phyloP scores from a whole-genome alignment of 2,888 invertebrate genomes.

The Volucella zonaria region DNA sequence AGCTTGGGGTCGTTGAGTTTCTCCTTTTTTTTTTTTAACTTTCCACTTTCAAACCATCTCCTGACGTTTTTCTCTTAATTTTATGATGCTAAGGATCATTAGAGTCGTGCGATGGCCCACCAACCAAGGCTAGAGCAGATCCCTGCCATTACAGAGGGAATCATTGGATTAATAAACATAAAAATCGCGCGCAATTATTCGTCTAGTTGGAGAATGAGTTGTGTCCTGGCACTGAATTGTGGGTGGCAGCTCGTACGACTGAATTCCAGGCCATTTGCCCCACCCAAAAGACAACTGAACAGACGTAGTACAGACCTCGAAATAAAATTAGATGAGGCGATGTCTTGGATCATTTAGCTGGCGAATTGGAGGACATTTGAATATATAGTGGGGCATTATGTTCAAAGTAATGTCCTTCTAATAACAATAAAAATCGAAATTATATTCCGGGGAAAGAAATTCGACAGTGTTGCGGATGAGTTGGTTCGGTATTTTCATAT shows the following conservation, averaged over 20 bases:
- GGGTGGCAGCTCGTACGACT: slow-evolving; percentile 6
- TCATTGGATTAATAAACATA: slow-evolving; percentile 79
- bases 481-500: background rate
- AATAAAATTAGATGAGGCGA: slow-evolving; percentile 72
- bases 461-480: background rate
- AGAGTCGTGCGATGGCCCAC: slow-evolving; percentile 75
- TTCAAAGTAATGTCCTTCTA: slow-evolving; percentile 55
- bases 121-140: slow-evolving; percentile 15
- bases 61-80: slow-evolving; percentile 74
- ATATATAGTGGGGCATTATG: slow-evolving; percentile 57
- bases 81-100: slow-evolving; percentile 82
- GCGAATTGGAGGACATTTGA: slow-evolving; percentile 66
- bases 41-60: slow-evolving; percentile 28
- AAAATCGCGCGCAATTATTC: slow-evolving; percentile 69
- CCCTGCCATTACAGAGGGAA: slow-evolving; percentile 53
- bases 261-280: background rate
- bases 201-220: slow-evolving; percentile 64
- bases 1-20: slow-evolving; percentile 26
- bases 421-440: slow-evolving; percentile 68
- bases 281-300: background rate
- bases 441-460: slow-evolving; percentile 33
- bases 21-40: slow-evolving; percentile 17
- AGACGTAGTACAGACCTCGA: slow-evolving; percentile 66
- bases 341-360: slow-evolving; percentile 69
- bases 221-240: background rate